Percentiles rank a stretch among this genome's conserved stretches.
phyloP scores from a whole-genome alignment of 2,797 vertebrate genomes.

The Babyrousa celebensis region DNA sequence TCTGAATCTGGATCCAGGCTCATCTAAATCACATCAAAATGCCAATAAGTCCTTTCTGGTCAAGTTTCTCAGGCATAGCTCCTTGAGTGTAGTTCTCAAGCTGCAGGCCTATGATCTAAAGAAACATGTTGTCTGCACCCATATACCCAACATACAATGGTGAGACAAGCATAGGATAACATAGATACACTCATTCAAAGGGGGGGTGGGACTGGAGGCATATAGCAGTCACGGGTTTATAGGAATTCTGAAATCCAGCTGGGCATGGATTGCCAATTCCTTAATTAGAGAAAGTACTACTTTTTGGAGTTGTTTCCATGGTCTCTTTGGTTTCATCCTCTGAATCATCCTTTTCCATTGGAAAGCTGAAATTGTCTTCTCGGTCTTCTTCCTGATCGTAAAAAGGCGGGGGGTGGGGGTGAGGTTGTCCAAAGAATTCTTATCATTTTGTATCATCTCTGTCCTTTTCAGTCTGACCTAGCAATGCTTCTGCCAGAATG shows the following conservation, averaged over 20 bases:
- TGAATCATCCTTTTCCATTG: conserved; percentile 32
- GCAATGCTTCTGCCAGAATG: neutral
- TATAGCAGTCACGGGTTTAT: neutral
- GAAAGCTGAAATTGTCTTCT: conserved; percentile 10
- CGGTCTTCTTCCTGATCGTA: neutral
- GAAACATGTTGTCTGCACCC: neutral
- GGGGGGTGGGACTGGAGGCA: neutral
- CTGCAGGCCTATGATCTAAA: conserved; percentile 39
- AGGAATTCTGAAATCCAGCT: conserved; percentile 56
- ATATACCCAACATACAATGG: neutral
- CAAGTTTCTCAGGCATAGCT: neutral
- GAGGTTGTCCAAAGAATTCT: neutral
- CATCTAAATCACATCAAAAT: conserved; percentile 19
- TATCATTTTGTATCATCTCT: conserved; percentile 49
- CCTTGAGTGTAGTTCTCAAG: neutral
- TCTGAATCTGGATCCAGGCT: neutral
- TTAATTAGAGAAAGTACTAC: conserved; percentile 27
- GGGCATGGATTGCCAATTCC: neutral
- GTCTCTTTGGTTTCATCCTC: conserved; percentile 44
- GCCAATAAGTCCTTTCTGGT: neutral
- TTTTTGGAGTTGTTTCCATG: conserved; percentile 46
- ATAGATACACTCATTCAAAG: neutral
- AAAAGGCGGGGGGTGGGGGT: neutral
- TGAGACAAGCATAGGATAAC: neutral
- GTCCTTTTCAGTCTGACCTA: conserved; percentile 3